These are phyloP conservation scores for Poecilia wingei DNA, from an alignment of 2,797 vertebrate species.

Conservation along the genomic window DNA sequence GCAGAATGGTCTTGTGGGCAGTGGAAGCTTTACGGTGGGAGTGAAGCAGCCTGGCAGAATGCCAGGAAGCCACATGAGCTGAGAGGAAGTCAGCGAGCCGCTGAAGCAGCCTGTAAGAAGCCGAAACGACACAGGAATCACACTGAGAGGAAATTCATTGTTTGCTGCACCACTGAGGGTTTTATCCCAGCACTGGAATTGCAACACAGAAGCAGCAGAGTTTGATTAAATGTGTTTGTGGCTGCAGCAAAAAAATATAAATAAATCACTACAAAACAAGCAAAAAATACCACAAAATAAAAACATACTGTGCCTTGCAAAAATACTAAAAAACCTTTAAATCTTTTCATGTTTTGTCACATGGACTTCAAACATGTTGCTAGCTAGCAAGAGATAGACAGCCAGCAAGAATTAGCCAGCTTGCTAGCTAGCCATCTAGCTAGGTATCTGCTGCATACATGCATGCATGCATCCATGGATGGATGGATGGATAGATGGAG, in stretches of 20 bases:
- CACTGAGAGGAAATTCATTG: constrained; percentile 54
- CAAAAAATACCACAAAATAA: too few relatives aligned
- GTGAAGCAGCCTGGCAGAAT: constrained; percentile 33
- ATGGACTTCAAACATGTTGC: too few relatives aligned
- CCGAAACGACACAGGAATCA: constrained; percentile 18
- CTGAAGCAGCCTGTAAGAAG: constrained; percentile 31
- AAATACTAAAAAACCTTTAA: too few relatives aligned
- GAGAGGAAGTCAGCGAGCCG: constrained; percentile 46
- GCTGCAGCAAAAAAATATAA: constrained; percentile 8
- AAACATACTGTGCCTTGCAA: too few relatives aligned
- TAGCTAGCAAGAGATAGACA: too few relatives aligned
- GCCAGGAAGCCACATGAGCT: constrained; percentile 61
- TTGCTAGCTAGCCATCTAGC: not conserved
- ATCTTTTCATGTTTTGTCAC: too few relatives aligned
- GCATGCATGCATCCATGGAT: too few relatives aligned
- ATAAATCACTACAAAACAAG: too few relatives aligned
- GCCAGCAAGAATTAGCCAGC: too few relatives aligned
- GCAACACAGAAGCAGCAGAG: not conserved
- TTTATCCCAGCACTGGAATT: not conserved
- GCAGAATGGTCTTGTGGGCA: constrained; percentile 44
- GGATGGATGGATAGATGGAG: too few relatives aligned
- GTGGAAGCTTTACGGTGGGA: not conserved
- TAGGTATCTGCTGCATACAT: not conserved
- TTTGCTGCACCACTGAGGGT: constrained; percentile 10
- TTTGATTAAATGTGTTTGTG: constrained; percentile 35